A percentile compares a stretch with the other conserved stretches of the same genome.
These are phyloP conservation scores for Macrotus californicus DNA, from an alignment of 2,113 vertebrate genomes.

Conservation along the genomic window DNA sequence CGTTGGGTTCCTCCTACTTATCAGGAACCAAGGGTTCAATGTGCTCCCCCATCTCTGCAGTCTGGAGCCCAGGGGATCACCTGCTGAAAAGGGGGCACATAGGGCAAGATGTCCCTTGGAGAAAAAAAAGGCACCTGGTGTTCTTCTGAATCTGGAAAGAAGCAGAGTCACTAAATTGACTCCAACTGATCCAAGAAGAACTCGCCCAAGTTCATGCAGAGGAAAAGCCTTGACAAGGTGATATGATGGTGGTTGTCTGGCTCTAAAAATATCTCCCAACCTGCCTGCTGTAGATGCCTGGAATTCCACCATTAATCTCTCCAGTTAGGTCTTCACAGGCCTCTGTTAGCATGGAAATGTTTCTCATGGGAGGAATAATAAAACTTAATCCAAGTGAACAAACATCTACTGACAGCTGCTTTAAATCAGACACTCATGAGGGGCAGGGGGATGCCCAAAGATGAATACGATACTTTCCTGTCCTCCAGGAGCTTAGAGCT, in stretches of 20 bases:
- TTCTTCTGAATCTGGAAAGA: neutral
- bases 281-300: neutral
- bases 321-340: slow-evolving; percentile 36
- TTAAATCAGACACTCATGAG: slow-evolving; percentile 7
- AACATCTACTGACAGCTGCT: slow-evolving; percentile 56
- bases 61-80: neutral
- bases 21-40: neutral
- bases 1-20: neutral
- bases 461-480: slow-evolving; percentile 11
- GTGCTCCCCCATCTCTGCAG: neutral
- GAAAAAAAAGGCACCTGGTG: neutral
- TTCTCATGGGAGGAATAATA: slow-evolving; percentile 58
- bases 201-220: neutral
- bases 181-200: neutral
- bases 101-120: neutral
- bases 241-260: neutral
- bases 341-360: slow-evolving; percentile 54
- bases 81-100: neutral
- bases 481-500: neutral
- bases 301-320: slow-evolving; percentile 53
- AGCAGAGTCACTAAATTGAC: neutral
- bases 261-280: slow-evolving; percentile 4
- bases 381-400: slow-evolving; percentile 57
- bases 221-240: neutral
- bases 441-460: slow-evolving; percentile 20